These are phyloP conservation scores for Neria commutata DNA, from an alignment of 2,888 invertebrate genomes.

Conservation along the genomic window DNA sequence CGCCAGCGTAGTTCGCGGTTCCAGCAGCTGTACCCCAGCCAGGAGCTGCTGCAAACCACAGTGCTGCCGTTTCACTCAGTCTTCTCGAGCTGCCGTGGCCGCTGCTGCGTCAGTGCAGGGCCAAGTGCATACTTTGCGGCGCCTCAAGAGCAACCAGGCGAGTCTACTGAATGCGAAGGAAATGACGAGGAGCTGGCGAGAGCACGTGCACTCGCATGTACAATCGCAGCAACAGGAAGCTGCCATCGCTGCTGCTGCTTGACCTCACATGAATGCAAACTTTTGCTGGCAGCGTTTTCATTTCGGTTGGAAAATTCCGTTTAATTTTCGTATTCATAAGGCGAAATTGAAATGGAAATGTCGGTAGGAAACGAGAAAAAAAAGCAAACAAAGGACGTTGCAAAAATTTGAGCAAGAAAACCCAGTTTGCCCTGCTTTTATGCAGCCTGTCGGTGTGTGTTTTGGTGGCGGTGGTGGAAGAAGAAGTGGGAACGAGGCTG, in stretches of 20 bases:
- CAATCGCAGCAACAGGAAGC: not conserved
- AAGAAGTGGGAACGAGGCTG: too few relatives aligned
- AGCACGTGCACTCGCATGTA: not conserved
- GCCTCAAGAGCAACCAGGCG: not conserved
- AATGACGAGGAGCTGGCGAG: not conserved
- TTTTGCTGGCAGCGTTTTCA: conserved; percentile 15
- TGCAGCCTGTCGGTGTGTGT: too few relatives aligned
- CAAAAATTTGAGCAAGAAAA: too few relatives aligned
- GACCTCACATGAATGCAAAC: conserved; percentile 17
- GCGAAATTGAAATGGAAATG: conserved; percentile 27
- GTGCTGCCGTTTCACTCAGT: too few relatives aligned
- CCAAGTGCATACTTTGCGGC: not conserved
- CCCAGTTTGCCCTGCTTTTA: too few relatives aligned
- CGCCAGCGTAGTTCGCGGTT: not conserved
- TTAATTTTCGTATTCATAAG: conserved; percentile 25
- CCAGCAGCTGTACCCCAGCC: too few relatives aligned
- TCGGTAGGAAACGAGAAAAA: not conserved
- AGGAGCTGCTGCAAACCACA: too few relatives aligned
- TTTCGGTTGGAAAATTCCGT: conserved; percentile 22
- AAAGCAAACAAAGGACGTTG: too few relatives aligned
- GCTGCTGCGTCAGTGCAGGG: too few relatives aligned
- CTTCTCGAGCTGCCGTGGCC: not conserved
- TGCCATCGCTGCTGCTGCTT: conserved; percentile 3
- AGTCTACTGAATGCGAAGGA: not conserved
- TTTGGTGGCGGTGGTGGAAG: too few relatives aligned